Evolutionary conservation across 2,888 invertebrate genomes (phyloP).

Genomic region (Aquatica leii): DNA sequence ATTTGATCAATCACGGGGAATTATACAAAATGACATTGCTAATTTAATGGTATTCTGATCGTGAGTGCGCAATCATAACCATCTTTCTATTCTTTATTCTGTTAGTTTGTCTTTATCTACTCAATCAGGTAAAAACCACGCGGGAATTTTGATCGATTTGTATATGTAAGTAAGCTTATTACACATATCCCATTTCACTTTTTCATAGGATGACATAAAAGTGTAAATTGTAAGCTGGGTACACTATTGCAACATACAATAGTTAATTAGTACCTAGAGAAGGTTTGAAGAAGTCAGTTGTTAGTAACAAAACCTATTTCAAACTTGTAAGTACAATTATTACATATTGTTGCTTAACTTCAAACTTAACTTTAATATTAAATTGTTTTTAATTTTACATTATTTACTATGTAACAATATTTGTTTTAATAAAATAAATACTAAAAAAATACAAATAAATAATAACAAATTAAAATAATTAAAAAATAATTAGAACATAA

Average conservation of each 20-base stretch:
- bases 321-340: too few relatives aligned
- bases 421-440: too few relatives aligned
- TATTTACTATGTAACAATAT: too few relatives aligned
- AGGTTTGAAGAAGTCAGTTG: background rate
- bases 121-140: background rate
- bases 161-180: slow-evolving; percentile 11
- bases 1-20: background rate
- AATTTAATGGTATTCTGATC: background rate
- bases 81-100: background rate
- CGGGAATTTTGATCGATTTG: slow-evolving; percentile 13
- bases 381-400: too few relatives aligned
- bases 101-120: background rate
- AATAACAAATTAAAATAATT: too few relatives aligned
- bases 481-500: too few relatives aligned
- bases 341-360: too few relatives aligned
- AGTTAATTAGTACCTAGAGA: background rate
- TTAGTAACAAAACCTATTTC: too few relatives aligned
- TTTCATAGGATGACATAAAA: slow-evolving; percentile 18
- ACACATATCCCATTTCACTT: slow-evolving; percentile 9
- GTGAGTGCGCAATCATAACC: background rate
- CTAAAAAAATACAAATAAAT: too few relatives aligned
- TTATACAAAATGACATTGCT: background rate
- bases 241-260: slow-evolving; percentile 16
- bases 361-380: too few relatives aligned
- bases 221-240: slow-evolving; percentile 9